These are phyloP conservation scores for Syngnathus floridae DNA, from an alignment of 2,113 vertebrate species.

Conservation along the genomic window DNA sequence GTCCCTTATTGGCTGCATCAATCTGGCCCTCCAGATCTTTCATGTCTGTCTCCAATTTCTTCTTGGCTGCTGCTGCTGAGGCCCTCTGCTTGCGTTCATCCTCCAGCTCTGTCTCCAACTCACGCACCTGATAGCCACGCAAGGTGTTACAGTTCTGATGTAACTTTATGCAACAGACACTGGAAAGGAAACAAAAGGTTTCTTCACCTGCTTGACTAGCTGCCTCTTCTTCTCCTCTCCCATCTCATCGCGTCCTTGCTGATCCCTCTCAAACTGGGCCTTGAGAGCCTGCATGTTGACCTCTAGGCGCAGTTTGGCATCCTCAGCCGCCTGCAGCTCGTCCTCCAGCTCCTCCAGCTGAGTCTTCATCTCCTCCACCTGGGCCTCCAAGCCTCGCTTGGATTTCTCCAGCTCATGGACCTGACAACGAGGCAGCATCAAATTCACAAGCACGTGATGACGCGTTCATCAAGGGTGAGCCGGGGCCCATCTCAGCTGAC, in stretches of 20 bases:
- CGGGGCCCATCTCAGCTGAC: neutral
- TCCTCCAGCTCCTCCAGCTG: constrained; percentile 94
- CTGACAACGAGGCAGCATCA: constrained; percentile 54
- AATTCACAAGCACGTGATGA: constrained; percentile 1
- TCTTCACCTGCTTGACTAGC: constrained; percentile 84
- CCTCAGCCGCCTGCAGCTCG: constrained; percentile 89
- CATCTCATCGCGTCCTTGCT: constrained; percentile 87
- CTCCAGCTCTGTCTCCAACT: constrained; percentile 88
- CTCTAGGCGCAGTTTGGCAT: constrained; percentile 89
- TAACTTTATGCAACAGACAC: neutral
- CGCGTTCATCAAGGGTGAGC: too few relatives aligned
- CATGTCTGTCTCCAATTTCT: constrained; percentile 90
- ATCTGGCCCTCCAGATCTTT: constrained; percentile 89
- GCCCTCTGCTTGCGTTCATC: constrained; percentile 88
- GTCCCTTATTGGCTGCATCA: constrained; percentile 78
- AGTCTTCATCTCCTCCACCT: constrained; percentile 93
- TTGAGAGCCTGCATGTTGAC: constrained; percentile 97
- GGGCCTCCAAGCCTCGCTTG: constrained; percentile 84
- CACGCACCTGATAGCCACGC: constrained; percentile 75
- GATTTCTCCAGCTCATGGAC: constrained; percentile 95
- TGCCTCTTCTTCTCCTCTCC: constrained; percentile 91
- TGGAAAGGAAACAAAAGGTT: neutral
- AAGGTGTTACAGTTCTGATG: neutral
- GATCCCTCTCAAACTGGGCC: constrained; percentile 86
- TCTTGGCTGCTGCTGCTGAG: constrained; percentile 78